Evolutionary conservation across 1,140 invertebrate species (phyloP), one percentile per base, ranked within the genome.

Genomic region (Penaeus japonicus): DNA sequence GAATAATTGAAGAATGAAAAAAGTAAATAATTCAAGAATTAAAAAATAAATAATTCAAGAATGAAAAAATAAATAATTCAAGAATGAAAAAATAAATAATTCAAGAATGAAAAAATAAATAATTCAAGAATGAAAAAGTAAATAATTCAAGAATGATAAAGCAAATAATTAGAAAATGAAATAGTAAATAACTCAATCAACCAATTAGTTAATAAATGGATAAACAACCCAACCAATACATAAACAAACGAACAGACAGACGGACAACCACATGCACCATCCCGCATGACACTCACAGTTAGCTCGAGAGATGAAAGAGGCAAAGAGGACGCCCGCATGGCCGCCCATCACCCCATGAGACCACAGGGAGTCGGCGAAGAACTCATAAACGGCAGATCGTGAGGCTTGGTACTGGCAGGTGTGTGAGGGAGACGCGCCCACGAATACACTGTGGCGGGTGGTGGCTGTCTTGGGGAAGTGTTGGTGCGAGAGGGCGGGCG

Each of bases 401-500:
- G 85, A 80, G 10, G 78, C n/a, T 24, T 86, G 85, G 85, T 24
- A 78, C 27, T 32, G 24, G 24, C 85, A 86, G 47, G 47, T 79
- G 77, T 86, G 57, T 7, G 85, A 86, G 20, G 85, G 85, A 24
- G 85, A 86, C 22, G 85, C 75, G 20, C 53, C 75, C 30, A 86
- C 85, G 24, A 86, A 79, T 7, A 53, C 0, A 57, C 35, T 55
- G 30, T 62, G 27, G 10, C 27, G 18, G 53, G 55, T 24, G 15
- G 55, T 79, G 30, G 85, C 85, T 7, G 75, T 79, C 77, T 86
- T 86, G 17, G 53, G 24, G 30, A 18, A 18, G 32, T 15, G 35
- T 4, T 20, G 20, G 55, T 86, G 85, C 15, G 27, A 55, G 22
- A 86, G 77, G 30, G 85, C 75, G n/a, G 75, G 39, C 20, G 85